Conservation (phyloP, 1,140 invertebrate species). For the Antheraea pernyi region DNA sequence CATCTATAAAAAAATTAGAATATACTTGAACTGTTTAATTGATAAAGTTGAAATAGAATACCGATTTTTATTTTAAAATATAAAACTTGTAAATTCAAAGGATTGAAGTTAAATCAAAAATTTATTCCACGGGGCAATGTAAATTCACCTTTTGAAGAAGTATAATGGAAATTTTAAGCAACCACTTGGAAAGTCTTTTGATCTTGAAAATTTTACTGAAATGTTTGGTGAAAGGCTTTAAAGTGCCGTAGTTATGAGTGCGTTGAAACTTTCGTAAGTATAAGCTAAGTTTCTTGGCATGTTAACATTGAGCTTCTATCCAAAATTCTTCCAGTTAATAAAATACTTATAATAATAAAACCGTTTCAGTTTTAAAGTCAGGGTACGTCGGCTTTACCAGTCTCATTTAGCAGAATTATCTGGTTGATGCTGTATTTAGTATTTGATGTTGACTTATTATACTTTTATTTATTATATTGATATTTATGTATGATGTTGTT, state of each 20-base stretch:
- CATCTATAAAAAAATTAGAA: too few relatives aligned
- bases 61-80: conserved; percentile 23
- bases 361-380: too few relatives aligned
- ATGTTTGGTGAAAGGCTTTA: conserved; percentile 46
- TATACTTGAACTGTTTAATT: conserved; percentile 11
- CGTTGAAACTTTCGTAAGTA: conserved; percentile 46
- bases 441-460: too few relatives aligned
- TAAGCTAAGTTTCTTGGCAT: conserved; percentile 26
- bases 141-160: conserved; percentile 58
- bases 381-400: too few relatives aligned
- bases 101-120: conserved; percentile 32
- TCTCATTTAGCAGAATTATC: too few relatives aligned
- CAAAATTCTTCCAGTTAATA: not conserved
- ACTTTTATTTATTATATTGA: too few relatives aligned
- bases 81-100: conserved; percentile 17
- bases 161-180: conserved; percentile 69
- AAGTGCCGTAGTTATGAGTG: conserved; percentile 35
- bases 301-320: not conserved
- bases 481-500: too few relatives aligned
- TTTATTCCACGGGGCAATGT: conserved; percentile 44
- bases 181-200: conserved; percentile 69
- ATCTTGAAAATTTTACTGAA: conserved; percentile 65
- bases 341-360: not conserved
- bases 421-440: too few relatives aligned
- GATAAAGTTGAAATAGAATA: conserved; percentile 21